Evolutionary conservation across 2,113 vertebrate species (phyloP).

Genomic region (Sclerurus mexicanus): DNA sequence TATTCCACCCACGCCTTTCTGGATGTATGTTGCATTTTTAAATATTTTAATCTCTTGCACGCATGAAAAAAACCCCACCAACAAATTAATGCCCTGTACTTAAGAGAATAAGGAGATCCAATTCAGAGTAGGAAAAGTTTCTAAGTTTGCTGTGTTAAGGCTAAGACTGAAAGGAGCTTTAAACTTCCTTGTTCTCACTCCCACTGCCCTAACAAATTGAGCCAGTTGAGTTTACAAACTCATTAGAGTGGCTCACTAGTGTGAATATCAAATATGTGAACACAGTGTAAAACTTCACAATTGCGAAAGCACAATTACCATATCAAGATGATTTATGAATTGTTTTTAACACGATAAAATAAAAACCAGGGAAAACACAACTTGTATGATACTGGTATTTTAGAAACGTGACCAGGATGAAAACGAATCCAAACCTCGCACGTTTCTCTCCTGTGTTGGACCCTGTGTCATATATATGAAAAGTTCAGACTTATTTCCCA

Average conservation of each 20-base stretch:
- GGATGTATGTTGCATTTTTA: accelerated
- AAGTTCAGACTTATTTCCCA: not conserved
- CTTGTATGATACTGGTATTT: not conserved
- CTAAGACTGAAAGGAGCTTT: not conserved
- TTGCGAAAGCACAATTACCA: not conserved
- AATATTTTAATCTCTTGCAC: not conserved
- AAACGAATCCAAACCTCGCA: not conserved
- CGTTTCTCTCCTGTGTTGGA: not conserved
- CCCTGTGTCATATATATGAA: accelerated
- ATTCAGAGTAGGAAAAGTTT: not conserved
- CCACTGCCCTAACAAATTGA: not conserved
- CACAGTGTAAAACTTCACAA: not conserved
- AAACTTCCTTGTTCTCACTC: not conserved
- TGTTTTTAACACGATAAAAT: not conserved
- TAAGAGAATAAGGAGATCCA: not conserved
- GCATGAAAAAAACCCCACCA: not conserved
- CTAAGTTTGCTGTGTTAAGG: not conserved
- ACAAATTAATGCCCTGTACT: not conserved
- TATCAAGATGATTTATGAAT: not conserved
- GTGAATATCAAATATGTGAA: not conserved
- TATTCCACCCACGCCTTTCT: not conserved
- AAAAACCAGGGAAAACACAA: not conserved
- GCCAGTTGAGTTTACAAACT: not conserved
- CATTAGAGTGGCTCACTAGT: not conserved
- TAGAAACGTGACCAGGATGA: not conserved